A percentile compares a stretch with the other conserved stretches of the same genome.
phyloP scores from a whole-genome alignment of 2,888 invertebrate species.

The Boloria selene region DNA sequence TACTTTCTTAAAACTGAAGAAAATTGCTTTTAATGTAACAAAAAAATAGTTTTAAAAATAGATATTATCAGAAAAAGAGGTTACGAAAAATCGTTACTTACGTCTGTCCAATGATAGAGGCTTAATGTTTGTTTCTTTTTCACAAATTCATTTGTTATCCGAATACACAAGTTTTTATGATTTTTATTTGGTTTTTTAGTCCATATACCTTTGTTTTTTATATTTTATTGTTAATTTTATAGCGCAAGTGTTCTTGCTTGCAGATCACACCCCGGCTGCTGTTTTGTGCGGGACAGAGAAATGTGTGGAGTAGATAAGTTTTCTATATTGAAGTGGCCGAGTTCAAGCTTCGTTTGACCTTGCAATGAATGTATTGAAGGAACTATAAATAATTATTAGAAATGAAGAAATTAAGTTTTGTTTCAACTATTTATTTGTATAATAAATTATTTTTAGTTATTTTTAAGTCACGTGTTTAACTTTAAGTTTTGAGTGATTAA shows the following conservation, averaged over 20 bases:
- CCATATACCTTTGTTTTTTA: conserved; percentile 53
- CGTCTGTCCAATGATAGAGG: conserved; percentile 42
- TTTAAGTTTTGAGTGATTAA: too few species aligned
- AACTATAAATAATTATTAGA: not conserved
- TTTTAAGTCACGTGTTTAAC: too few species aligned
- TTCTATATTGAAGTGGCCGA: conserved; percentile 30
- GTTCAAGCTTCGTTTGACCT: conserved; percentile 20
- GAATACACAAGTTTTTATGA: conserved; percentile 2
- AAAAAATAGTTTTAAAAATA: conserved; percentile 46
- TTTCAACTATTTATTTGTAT: too few species aligned
- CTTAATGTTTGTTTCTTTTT: conserved; percentile 19
- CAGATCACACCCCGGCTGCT: conserved; percentile 75
- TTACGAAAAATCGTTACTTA: conserved; percentile 66
- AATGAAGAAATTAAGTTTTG: too few species aligned
- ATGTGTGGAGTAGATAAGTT: conserved; percentile 49
- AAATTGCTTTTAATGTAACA: not conserved
- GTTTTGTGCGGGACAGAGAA: conserved; percentile 58
- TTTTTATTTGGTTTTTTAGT: conserved; percentile 17
- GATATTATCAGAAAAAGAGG: conserved; percentile 49
- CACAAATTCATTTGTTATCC: conserved; percentile 31
- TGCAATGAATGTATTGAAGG: not conserved
- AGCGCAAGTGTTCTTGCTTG: conserved; percentile 58
- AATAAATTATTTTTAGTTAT: too few species aligned
- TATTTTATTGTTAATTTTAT: conserved; percentile 68
- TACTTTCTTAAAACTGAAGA: too few species aligned